Base-by-base conservation (phyloP, 1,140 invertebrate species). In the Danaus plexippus region DNA sequence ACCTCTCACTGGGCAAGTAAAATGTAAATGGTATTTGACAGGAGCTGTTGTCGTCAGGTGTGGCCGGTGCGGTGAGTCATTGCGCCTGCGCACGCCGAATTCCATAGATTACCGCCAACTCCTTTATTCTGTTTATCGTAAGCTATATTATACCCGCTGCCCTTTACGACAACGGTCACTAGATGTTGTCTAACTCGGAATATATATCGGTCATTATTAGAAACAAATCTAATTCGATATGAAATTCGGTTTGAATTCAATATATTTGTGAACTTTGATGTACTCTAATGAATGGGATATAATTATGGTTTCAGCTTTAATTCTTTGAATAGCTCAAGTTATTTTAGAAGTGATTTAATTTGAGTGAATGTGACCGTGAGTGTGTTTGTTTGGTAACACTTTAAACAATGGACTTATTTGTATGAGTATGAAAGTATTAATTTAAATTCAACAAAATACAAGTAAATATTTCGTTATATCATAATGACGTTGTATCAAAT, bases 91-190 rank as follows among this genome's bases (percentile, higher is more conserved):
- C 73, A 66, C 67, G 55, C 69, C 76, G 72, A 85, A 85, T 85
- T 81, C 81, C 81, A 71, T 75, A 82, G 77, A 85, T 80, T 78
- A 81, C 73, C 74, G 72, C 69, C 76, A 82, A 81, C 75, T 80
- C 78, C 80, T 84, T 81, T 83, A 83, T 81, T 77, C 77, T 79
- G 73, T 80, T 64, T 75, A 73, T 68, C 67, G 65, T 68, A 63
- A 66, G 67, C 66, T 69, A 66, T 70, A 70, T 72, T 69, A 75
- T 75, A 67, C 64, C 67, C 63, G 57, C 53, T 75, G 72, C 72
- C 72, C 72, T 75, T 75, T 75, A 73, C 62, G 54, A 60, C 66
- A 43, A 68, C 72, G 70, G 67, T 70, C 66, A 66, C 63, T 64
- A 71, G 67, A 71, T 74, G 65, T 68, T 67, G 66, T 69, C 61